These are phyloP conservation scores for Caenorhabditis tropicalis DNA, from an alignment of 1,140 invertebrate species.

Conservation along the genomic window DNA sequence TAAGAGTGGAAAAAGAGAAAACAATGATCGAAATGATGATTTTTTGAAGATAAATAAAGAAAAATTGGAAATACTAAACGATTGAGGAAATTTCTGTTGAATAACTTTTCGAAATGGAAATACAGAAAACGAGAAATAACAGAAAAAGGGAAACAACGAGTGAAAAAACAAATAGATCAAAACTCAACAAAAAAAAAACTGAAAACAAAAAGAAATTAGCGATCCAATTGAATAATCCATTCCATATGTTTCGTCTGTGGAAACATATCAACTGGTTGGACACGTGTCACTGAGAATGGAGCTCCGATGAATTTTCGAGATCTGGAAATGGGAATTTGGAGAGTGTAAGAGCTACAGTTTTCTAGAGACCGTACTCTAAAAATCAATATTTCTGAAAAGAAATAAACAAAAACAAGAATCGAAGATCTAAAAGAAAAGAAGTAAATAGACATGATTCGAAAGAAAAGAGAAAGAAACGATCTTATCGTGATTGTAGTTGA, in stretches of 20 bases:
- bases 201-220: neutral
- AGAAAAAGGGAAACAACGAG: too few relatives aligned
- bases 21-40: neutral
- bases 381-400: neutral
- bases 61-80: too few relatives aligned
- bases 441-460: too few relatives aligned
- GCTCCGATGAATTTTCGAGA: constrained; percentile 81
- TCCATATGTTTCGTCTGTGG: constrained; percentile 69
- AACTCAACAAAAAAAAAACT: neutral
- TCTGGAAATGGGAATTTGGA: constrained; percentile 19
- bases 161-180: neutral
- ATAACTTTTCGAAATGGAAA: too few relatives aligned
- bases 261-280: constrained; percentile 71
- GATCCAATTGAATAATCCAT: constrained; percentile 64
- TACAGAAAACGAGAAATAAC: neutral
- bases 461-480: neutral
- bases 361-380: neutral
- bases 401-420: neutral
- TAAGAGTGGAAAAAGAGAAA: neutral
- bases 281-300: constrained; percentile 62
- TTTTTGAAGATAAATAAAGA: neutral
- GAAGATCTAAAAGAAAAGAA: too few relatives aligned
- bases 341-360: neutral
- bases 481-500: neutral
- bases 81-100: too few relatives aligned